Evolutionary conservation across 2,113 vertebrate genomes (phyloP).

Genomic region (Osmerus mordax): DNA sequence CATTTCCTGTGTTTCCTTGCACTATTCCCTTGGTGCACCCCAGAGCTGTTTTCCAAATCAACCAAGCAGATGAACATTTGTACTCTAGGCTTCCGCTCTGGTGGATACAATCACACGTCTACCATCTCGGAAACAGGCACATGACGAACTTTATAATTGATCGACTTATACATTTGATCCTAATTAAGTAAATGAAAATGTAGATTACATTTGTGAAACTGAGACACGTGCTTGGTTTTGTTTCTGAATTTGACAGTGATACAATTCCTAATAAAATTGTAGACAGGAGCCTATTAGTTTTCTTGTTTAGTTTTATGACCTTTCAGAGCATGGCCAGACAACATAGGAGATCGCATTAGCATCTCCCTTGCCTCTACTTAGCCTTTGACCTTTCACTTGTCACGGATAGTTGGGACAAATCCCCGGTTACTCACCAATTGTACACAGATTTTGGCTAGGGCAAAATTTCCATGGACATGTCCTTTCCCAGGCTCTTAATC

Average conservation of each 20-base stretch:
- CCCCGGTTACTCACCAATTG: conserved; percentile 27
- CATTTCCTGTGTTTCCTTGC: conserved; percentile 1
- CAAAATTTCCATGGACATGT: conserved; percentile 4
- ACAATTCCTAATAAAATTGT: too few species aligned
- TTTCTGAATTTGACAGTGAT: too few species aligned
- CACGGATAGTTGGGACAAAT: conserved; percentile 39
- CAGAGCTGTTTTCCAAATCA: conserved; percentile 17
- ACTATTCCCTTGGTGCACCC: conserved; percentile 3
- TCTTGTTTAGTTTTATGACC: not conserved
- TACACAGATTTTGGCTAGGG: not conserved
- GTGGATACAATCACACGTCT: not conserved
- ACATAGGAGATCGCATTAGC: conserved; percentile 5
- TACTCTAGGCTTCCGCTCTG: not conserved
- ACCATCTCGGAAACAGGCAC: not conserved
- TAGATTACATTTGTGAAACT: too few species aligned
- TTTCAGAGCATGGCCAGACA: not conserved
- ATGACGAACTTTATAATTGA: not conserved
- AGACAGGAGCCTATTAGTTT: too few species aligned
- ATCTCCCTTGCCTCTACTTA: conserved; percentile 7
- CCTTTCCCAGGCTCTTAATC: conserved; percentile 7
- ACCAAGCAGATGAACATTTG: not conserved
- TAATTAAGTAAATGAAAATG: not conserved
- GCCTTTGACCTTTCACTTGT: conserved; percentile 25
- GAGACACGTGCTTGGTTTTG: too few species aligned
- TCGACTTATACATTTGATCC: not conserved